Evolutionary conservation across 2,797 vertebrate genomes (phyloP), one percentile per base, ranked within the genome.

Genomic region (Leptodactylus fallax): DNA sequence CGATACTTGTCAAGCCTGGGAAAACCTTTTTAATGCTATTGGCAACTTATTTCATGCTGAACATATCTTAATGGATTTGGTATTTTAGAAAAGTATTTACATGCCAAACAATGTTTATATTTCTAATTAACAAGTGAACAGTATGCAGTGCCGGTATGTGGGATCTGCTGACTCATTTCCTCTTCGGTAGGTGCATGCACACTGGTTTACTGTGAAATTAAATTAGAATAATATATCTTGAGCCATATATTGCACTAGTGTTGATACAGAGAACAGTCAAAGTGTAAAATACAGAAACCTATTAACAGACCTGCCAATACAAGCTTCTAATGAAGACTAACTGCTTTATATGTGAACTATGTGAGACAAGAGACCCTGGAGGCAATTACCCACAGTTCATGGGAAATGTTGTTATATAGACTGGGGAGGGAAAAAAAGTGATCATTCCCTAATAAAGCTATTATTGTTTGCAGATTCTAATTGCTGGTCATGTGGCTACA

Each of bases 341-440:
- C 71, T 79, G 88, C 60, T 86, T 89, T 79, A 69, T 86, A n/a
- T 60, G 13, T 82, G 71, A 82, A 86, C 71, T 83, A 45, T 83
- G 79, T 60, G n/a, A 79, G 61, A 79, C 27, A 25, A 81, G 45
- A 53, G 27, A 86, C 61, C 79, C 79, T 61, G 36, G 6, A 83
- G 79, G 88, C 88, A 89, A 83, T 89, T 89, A 89, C 71, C 72
- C 81, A 51, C 27, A 86, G 88, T 86, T 89, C 84, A 86, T 86
- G 88, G 86, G 88, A 89, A 89, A 89, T 23, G 16, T 85, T 77
- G 71, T 79, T 60, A 82, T 58, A 78, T 23, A 82, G 79, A 63
- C 61, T 36, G 79, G 74, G 79, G 79, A 79, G 79, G 79, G 78
- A 78, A 76, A 80, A 83, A 80, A 83, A 69, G 79, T 83, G 84